Evolutionary conservation across 1,140 invertebrate genomes (phyloP), one percentile per base, ranked within the genome.

Genomic region (Brachystomella parvula): DNA sequence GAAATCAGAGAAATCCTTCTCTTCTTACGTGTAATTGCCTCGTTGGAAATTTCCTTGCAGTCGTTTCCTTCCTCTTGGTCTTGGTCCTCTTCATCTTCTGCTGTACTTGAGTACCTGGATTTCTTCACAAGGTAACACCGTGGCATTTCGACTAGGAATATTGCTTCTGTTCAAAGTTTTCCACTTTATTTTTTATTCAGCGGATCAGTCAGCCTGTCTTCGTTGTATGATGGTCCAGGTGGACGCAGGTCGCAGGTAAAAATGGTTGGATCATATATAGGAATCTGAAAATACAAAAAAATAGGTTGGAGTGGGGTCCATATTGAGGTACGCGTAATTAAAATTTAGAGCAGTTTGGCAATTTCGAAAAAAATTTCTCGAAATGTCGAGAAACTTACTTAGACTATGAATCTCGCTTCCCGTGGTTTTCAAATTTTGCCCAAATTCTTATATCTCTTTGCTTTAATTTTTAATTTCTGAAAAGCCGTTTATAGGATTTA

Each of bases 121-220:
- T 71, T 71, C 61, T 71, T 71, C 28, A 71, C 63, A n/a, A 71
- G 47, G 53, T 71, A 71, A 47, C 70, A 71, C 28, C 70, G 67
- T 17, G 70, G 70, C 70, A 71, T 71, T 61, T 31, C 49, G 61
- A 31, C 39, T 39, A 19, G 19, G 35, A 9, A 19, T 53, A 24
- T 53, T 53, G 9, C 49, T 53, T 53, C 6, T 39, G 35, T 39
- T 39, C 35, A 39, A 19, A 39, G 35, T 39, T 6, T 39, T 39
- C 35, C 35, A 9, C 6, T 39, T 39, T 39, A 39, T 9, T 9
- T 39, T 39, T 19, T 19, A 6, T 39, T 19, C 6, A 39, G 6
- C 6, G 35, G 35, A 19, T 53, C 49, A 53, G 49, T 53, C 49
- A 15, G 24, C 6, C 24, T 53, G 9, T 53, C 49, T 44, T 44